phyloP scores from a whole-genome alignment of 2,888 invertebrate genomes.

The Eumerus sabulonum region DNA sequence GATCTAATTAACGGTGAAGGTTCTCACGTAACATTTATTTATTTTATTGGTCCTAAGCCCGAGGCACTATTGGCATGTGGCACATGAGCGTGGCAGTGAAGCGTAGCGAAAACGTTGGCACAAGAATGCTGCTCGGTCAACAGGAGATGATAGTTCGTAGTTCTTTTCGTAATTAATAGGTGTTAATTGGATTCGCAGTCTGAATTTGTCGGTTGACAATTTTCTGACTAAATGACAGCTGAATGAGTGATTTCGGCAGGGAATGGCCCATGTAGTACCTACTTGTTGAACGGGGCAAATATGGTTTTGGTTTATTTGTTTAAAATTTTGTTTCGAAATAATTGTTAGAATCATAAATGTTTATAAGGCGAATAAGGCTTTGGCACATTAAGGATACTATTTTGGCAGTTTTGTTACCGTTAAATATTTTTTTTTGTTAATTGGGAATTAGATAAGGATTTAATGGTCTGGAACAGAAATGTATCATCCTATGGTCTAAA shows the following conservation, averaged over 20 bases:
- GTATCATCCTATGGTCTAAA: too few species aligned
- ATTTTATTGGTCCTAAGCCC: neutral
- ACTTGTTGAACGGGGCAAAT: neutral
- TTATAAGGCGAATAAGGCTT: too few species aligned
- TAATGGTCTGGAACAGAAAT: too few species aligned
- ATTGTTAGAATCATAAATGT: too few species aligned
- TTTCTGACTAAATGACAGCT: slow-evolving; percentile 10
- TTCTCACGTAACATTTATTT: neutral
- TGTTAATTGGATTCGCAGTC: slow-evolving; percentile 42
- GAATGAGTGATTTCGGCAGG: slow-evolving; percentile 15
- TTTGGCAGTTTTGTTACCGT: too few species aligned
- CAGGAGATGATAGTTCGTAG: neutral
- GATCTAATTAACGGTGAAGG: slow-evolving; percentile 36
- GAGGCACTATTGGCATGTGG: neutral
- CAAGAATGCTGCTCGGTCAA: neutral
- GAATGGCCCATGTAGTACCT: neutral
- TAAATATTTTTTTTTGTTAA: too few species aligned
- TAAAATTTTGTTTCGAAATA: neutral
- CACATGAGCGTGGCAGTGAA: slow-evolving; percentile 8
- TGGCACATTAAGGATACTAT: too few species aligned
- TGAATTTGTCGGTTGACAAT: slow-evolving; percentile 28
- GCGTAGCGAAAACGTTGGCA: slow-evolving; percentile 4
- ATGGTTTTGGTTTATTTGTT: neutral
- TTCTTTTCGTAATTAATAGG: slow-evolving; percentile 3
- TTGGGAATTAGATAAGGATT: too few species aligned